Percentiles rank a stretch among this genome's conserved stretches.
These are phyloP conservation scores for Drosophila algonquin DNA, from an alignment of 2,888 invertebrate species.

Conservation along the genomic window DNA sequence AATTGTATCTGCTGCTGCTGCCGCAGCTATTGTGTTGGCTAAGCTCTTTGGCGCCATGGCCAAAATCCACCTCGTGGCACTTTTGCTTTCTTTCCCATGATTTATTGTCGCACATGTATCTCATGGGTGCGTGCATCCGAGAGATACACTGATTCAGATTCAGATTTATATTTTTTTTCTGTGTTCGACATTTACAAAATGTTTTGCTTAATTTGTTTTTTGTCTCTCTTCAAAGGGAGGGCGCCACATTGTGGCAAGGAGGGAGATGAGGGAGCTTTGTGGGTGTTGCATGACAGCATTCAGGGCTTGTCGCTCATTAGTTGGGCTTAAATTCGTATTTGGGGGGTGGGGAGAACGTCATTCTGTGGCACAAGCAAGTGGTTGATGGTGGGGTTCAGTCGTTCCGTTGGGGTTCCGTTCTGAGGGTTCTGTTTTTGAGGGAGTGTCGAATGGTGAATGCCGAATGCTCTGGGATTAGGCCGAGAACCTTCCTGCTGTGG, in stretches of 20 bases:
- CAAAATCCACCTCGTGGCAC: conserved; percentile 32
- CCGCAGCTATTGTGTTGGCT: conserved; percentile 33
- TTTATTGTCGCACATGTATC: conserved; percentile 70
- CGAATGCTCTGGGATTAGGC: not conserved
- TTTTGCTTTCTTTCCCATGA: conserved; percentile 54
- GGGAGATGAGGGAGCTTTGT: conserved; percentile 43
- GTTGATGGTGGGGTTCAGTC: conserved; percentile 10
- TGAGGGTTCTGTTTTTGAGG: not conserved
- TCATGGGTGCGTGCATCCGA: conserved; percentile 25
- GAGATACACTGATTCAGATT: conserved; percentile 28
- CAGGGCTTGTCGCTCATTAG: conserved; percentile 75
- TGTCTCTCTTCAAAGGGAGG: conserved; percentile 28
- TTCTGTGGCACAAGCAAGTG: conserved; percentile 29
- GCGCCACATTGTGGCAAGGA: conserved; percentile 5
- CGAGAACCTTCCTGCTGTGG: not conserved
- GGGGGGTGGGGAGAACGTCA: conserved; percentile 11
- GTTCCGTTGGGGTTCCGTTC: not conserved
- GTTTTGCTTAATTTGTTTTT: conserved; percentile 77
- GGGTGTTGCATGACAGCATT: conserved; percentile 77
- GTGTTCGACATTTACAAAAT: conserved; percentile 77
- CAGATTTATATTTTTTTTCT: conserved; percentile 39
- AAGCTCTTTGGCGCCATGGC: conserved; percentile 67
- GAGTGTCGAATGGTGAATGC: not conserved
- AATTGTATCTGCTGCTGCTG: conserved; percentile 24
- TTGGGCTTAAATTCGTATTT: conserved; percentile 64